A percentile compares a stretch with the other conserved stretches of the same genome.
phyloP scores from a whole-genome alignment of 2,888 invertebrate species.

The Eudasyphora cyanicolor region DNA sequence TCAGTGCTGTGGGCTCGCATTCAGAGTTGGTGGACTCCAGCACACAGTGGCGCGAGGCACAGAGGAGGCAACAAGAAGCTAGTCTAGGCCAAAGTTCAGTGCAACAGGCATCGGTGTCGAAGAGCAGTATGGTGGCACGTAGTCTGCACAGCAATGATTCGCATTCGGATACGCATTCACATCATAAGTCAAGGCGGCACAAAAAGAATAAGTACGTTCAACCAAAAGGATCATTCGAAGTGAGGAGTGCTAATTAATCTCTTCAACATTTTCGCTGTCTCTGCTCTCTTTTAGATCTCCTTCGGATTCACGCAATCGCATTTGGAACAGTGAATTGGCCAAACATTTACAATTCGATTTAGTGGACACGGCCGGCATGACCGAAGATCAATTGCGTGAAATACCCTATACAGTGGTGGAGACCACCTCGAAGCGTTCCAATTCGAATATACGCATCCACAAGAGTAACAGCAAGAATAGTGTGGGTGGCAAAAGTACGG shows the following conservation, averaged over 20 bases:
- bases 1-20: slow-evolving; percentile 74
- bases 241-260: neutral
- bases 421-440: slow-evolving; percentile 81
- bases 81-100: slow-evolving; percentile 81
- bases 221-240: neutral
- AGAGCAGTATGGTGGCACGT: slow-evolving; percentile 81
- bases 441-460: slow-evolving; percentile 79
- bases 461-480: slow-evolving; percentile 79
- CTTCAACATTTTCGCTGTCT: neutral
- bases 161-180: slow-evolving; percentile 83
- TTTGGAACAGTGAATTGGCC: slow-evolving; percentile 88
- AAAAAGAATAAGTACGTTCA: slow-evolving; percentile 83
- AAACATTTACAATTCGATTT: slow-evolving; percentile 93
- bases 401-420: slow-evolving; percentile 94
- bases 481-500: slow-evolving; percentile 76
- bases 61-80: slow-evolving; percentile 86
- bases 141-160: slow-evolving; percentile 80
- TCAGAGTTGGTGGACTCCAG: slow-evolving; percentile 91
- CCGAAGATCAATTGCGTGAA: slow-evolving; percentile 91
- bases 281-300: slow-evolving; percentile 82
- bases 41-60: slow-evolving; percentile 93
- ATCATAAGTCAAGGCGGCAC: slow-evolving; percentile 80
- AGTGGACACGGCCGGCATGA: slow-evolving; percentile 94
- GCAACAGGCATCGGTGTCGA: slow-evolving; percentile 87
- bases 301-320: slow-evolving; percentile 85